A percentile compares a stretch with the other conserved stretches of the same genome.
Conservation (phyloP, 2,113 vertebrate species). For the Malurus elegans region DNA sequence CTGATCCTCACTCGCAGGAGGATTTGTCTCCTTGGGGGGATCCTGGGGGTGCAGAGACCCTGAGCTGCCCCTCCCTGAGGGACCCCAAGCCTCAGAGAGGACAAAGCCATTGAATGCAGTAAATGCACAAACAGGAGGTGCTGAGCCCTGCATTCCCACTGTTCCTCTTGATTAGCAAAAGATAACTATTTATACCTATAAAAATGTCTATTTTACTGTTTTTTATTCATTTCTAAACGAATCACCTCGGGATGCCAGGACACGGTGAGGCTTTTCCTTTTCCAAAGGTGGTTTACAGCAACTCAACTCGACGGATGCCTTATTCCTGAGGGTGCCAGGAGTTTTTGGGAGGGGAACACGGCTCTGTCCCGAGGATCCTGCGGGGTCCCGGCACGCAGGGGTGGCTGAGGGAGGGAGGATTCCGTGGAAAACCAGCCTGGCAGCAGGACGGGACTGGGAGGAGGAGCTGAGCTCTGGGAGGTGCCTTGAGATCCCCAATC, state of each 20-base stretch:
- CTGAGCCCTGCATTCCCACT: background rate
- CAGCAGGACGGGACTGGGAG: background rate
- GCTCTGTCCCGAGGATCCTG: background rate
- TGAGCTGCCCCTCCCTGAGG: background rate
- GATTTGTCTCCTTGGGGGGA: background rate
- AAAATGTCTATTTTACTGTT: background rate
- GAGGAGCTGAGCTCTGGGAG: background rate
- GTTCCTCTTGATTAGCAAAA: background rate
- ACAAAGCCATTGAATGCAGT: background rate
- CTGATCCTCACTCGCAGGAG: background rate
- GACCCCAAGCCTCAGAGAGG: background rate
- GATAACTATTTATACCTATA: background rate
- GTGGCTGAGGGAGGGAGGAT: background rate
- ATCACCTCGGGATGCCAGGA: background rate
- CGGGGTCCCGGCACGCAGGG: background rate
- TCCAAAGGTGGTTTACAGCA: conserved; percentile 2
- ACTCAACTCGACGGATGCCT: conserved; percentile 30
- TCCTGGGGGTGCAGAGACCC: background rate
- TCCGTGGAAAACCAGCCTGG: background rate
- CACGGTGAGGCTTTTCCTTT: background rate
- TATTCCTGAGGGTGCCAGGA: conserved; percentile 21
- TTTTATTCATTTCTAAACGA: conserved; percentile 29
- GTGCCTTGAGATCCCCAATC: background rate
- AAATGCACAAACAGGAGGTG: background rate
- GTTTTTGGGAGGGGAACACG: background rate